Percentiles rank a stretch among this genome's conserved stretches.
Evolutionary conservation across 1,140 invertebrate species (phyloP).

Genomic region (Tribolium castaneum): DNA sequence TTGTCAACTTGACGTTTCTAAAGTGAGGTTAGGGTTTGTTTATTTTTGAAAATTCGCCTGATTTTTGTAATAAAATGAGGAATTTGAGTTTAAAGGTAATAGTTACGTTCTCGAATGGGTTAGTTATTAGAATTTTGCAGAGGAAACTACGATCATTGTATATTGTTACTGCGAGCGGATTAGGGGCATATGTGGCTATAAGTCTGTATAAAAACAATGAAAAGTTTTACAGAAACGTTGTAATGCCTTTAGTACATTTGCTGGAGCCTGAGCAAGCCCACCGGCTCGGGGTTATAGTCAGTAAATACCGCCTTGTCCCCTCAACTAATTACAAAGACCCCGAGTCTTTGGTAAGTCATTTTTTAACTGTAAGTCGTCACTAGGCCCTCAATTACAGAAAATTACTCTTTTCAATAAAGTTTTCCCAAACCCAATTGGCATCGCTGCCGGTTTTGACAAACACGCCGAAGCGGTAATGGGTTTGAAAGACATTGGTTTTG

Average conservation of each 20-base stretch:
- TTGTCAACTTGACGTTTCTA: neutral
- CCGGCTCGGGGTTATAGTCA: constrained; percentile 75
- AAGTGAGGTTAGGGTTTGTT: neutral
- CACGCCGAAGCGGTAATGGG: constrained; percentile 91
- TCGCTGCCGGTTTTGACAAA: constrained; percentile 99
- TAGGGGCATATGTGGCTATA: constrained; percentile 66
- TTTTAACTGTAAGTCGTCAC: neutral
- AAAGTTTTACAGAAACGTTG: constrained; percentile 78
- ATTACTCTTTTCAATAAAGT: constrained; percentile 77
- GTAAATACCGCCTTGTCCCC: constrained; percentile 81
- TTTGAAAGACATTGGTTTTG: constrained; percentile 88
- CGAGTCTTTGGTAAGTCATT: neutral
- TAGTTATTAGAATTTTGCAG: constrained; percentile 43
- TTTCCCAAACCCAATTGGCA: constrained; percentile 91
- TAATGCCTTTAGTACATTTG: constrained; percentile 76
- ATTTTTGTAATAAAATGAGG: neutral
- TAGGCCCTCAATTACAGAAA: constrained; percentile 65
- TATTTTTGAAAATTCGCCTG: neutral
- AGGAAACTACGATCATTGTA: constrained; percentile 55
- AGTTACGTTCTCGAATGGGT: too few relatives aligned
- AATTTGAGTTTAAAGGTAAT: neutral
- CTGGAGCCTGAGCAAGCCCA: constrained; percentile 85
- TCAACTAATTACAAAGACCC: constrained; percentile 69
- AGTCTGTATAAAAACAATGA: constrained; percentile 79
- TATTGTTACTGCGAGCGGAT: constrained; percentile 47